Percentiles rank a stretch among this genome's conserved stretches.
Evolutionary conservation across 2,797 vertebrate genomes (phyloP).

Genomic region (Mus minutoides): DNA sequence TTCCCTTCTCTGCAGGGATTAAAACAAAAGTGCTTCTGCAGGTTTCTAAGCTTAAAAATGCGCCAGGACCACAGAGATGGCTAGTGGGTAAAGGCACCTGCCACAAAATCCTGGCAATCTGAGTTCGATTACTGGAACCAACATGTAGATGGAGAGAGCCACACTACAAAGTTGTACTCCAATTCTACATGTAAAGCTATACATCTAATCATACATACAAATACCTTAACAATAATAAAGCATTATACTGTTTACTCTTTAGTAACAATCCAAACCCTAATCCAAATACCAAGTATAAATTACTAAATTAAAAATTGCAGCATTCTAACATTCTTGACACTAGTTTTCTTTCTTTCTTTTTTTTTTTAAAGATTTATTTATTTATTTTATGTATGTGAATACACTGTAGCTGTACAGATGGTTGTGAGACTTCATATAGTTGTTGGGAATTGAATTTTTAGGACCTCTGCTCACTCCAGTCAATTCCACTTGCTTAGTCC

Average conservation of each 20-base stretch:
- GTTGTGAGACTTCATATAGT: too few relatives aligned
- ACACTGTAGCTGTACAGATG: too few relatives aligned
- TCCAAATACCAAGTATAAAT: conserved; percentile 41
- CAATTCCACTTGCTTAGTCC: too few relatives aligned
- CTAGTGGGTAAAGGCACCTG: not conserved
- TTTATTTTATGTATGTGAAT: too few relatives aligned
- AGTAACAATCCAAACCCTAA: not conserved
- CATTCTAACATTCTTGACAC: not conserved
- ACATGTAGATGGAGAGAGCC: not conserved
- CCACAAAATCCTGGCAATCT: not conserved
- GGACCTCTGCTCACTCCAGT: too few relatives aligned
- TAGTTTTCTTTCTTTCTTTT: not conserved
- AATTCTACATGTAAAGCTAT: not conserved
- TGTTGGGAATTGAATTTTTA: too few relatives aligned
- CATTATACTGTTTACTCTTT: not conserved
- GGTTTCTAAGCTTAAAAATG: conserved; percentile 31
- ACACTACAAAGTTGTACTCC: not conserved
- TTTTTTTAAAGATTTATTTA: too few relatives aligned
- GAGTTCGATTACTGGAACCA: not conserved
- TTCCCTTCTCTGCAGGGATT: not conserved
- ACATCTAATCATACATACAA: not conserved
- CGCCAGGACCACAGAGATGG: not conserved
- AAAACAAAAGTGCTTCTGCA: not conserved
- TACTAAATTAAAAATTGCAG: conserved; percentile 16
- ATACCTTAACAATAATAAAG: not conserved